phyloP scores from a whole-genome alignment of 2,797 vertebrate genomes.

The Luscinia megarhynchos region DNA sequence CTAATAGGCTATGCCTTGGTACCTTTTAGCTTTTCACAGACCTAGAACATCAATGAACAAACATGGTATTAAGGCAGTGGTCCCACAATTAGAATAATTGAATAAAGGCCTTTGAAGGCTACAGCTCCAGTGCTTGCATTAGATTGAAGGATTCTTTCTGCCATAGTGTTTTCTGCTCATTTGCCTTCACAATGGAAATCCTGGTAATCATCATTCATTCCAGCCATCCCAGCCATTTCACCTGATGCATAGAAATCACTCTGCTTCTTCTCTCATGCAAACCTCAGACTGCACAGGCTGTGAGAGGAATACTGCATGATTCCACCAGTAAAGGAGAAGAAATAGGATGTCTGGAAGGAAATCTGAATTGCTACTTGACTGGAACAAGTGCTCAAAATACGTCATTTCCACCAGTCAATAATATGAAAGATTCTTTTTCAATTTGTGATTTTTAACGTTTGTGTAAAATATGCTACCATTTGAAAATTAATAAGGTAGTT shows the following conservation, averaged over 20 bases:
- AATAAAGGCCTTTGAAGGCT: not conserved
- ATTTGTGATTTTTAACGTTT: not conserved
- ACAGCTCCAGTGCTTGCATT: not conserved
- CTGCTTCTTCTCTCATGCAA: not conserved
- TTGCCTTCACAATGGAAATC: conserved; percentile 5
- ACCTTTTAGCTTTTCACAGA: not conserved
- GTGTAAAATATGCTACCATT: not conserved
- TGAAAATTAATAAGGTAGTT: not conserved
- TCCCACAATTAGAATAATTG: not conserved
- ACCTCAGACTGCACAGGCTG: not conserved
- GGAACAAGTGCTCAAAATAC: not conserved
- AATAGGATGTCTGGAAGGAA: not conserved
- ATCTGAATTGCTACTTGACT: not conserved
- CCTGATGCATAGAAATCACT: not conserved
- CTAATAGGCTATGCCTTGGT: not conserved
- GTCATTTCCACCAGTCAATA: not conserved
- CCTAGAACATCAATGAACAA: not conserved
- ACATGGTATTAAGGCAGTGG: not conserved
- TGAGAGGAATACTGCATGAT: not conserved
- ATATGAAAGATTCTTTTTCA: not conserved
- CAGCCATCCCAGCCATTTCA: not conserved
- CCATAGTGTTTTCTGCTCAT: not conserved
- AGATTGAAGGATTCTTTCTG: not conserved
- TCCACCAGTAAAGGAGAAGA: not conserved
- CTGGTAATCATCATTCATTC: not conserved